Evolutionary conservation across 2,113 vertebrate species (phyloP).

Genomic region (Typhlomys cinereus): DNA sequence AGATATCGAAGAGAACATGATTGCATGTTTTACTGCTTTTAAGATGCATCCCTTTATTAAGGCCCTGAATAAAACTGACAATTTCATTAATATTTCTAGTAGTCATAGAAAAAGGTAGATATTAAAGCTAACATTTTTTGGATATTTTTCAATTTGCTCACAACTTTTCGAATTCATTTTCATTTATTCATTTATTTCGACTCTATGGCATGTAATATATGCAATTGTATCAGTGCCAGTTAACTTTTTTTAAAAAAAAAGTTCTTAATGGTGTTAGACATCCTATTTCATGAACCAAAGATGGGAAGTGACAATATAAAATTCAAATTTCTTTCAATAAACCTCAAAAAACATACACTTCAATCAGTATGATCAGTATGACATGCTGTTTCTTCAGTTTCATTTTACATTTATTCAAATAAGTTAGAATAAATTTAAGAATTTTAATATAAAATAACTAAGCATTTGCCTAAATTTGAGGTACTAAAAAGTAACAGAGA

Average conservation of each 20-base stretch:
- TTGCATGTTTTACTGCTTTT: not conserved
- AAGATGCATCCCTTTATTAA: conserved; percentile 21
- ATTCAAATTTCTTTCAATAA: not conserved
- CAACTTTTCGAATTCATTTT: not conserved
- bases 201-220: not conserved
- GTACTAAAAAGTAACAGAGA: not conserved
- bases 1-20: not conserved
- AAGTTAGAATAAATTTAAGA: not conserved
- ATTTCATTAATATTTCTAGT: not conserved
- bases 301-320: not conserved
- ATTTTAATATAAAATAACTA: conserved; percentile 27
- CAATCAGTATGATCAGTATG: not conserved
- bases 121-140: not conserved
- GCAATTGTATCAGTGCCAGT: not conserved
- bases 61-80: not conserved
- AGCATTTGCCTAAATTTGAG: not conserved
- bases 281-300: not conserved
- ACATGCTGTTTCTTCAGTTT: not conserved
- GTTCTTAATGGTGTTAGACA: not conserved
- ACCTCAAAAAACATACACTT: not conserved
- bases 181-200: not conserved
- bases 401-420: not conserved
- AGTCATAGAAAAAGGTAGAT: not conserved
- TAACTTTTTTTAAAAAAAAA: conserved; percentile 32
- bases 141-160: not conserved